Percentiles rank a stretch among this genome's conserved stretches.
Evolutionary conservation across 2,888 invertebrate genomes (phyloP).

Genomic region (Melieria omissa): DNA sequence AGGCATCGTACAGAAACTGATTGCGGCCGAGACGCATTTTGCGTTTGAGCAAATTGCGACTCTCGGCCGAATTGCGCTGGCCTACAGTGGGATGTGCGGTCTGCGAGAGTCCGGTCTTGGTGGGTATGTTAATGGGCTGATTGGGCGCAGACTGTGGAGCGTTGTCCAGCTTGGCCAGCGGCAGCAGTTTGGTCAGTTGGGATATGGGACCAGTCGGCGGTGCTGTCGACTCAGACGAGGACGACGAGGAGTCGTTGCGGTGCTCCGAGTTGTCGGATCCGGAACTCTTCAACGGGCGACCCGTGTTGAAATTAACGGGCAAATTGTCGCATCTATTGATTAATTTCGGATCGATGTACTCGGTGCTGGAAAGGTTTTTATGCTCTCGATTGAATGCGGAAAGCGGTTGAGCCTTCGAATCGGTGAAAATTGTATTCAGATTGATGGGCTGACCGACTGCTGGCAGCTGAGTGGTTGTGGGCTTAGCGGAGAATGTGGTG

Average conservation of each 20-base stretch:
- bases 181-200: slow-evolving; percentile 29
- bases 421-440: slow-evolving; percentile 51
- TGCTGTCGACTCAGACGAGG: slow-evolving; percentile 51
- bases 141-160: background rate
- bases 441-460: slow-evolving; percentile 46
- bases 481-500: slow-evolving; percentile 1
- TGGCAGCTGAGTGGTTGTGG: slow-evolving; percentile 24
- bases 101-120: slow-evolving; percentile 18
- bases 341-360: slow-evolving; percentile 72
- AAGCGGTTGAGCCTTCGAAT: slow-evolving; percentile 17
- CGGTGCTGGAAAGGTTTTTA: slow-evolving; percentile 45
- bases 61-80: slow-evolving; percentile 56
- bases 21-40: slow-evolving; percentile 66
- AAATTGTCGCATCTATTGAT: slow-evolving; percentile 79
- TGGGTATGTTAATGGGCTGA: slow-evolving; percentile 25
- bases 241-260: slow-evolving; percentile 41
- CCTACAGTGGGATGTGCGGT: slow-evolving; percentile 46
- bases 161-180: slow-evolving; percentile 20
- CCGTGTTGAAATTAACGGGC: slow-evolving; percentile 66
- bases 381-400: slow-evolving; percentile 20
- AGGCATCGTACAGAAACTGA: slow-evolving; percentile 66
- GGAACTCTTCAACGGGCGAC: slow-evolving; percentile 36
- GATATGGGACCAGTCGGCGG: slow-evolving; percentile 16
- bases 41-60: slow-evolving; percentile 61
- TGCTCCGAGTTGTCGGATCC: slow-evolving; percentile 38